A percentile compares a stretch with the other conserved stretches of the same genome.
These are phyloP conservation scores for Bembecia ichneumoniformis DNA, from an alignment of 2,888 invertebrate species.

Conservation along the genomic window DNA sequence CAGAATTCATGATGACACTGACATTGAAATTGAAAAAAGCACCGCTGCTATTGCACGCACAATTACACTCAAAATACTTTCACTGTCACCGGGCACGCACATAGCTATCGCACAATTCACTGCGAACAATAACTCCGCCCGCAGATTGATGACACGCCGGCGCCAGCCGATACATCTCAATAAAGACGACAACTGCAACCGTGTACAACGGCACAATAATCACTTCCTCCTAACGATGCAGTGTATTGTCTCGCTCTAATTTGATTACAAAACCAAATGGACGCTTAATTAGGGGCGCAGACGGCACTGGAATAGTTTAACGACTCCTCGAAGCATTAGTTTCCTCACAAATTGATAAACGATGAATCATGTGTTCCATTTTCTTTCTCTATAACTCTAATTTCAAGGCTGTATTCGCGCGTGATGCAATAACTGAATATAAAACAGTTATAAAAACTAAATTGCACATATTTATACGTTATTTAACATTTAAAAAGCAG, in stretches of 20 bases:
- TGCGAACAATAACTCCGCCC: neutral
- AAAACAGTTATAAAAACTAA: no score
- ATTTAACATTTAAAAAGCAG: no score
- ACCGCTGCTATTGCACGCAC: neutral
- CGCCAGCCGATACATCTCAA: constrained; percentile 36
- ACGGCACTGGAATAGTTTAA: constrained; percentile 9
- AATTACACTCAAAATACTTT: neutral
- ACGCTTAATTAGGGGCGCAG: constrained; percentile 8
- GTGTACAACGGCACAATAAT: constrained; percentile 27
- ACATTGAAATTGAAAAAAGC: neutral
- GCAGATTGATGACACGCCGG: constrained; percentile 12
- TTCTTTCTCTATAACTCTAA: no score
- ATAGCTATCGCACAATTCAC: neutral
- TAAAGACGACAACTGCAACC: constrained; percentile 31
- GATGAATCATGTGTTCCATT: constrained; percentile 3
- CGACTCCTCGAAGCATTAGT: constrained; percentile 6
- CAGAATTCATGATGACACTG: constrained; percentile 8
- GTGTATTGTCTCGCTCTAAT: constrained; percentile 51
- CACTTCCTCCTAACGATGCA: constrained; percentile 38
- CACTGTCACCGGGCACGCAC: neutral
- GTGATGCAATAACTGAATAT: no score
- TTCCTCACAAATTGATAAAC: constrained; percentile 8
- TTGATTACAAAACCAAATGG: constrained; percentile 37
- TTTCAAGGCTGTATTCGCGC: no score
- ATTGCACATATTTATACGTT: no score